A percentile compares a stretch with the other conserved stretches of the same genome.
Evolutionary conservation across 2,113 vertebrate species (phyloP).

Genomic region (Micromys minutus): DNA sequence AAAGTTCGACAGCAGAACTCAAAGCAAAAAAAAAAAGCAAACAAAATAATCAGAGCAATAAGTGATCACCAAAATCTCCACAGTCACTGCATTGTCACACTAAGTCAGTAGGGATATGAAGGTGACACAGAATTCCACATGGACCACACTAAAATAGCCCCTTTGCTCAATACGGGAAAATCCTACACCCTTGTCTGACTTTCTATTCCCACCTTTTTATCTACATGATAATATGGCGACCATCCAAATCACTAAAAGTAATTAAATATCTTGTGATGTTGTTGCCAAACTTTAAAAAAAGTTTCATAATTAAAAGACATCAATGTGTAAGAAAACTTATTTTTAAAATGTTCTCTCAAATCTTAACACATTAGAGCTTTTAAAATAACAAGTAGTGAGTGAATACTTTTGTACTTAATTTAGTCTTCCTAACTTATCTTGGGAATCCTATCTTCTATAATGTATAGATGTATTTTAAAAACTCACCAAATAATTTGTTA

Average conservation of each 20-base stretch:
- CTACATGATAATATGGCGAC: conserved; percentile 66
- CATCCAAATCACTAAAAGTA: conserved; percentile 67
- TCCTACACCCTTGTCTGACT: conserved; percentile 56
- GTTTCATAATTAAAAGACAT: conserved; percentile 52
- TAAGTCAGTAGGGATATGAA: conserved; percentile 67
- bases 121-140: conserved; percentile 34
- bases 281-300: conserved; percentile 57
- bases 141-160: conserved; percentile 61
- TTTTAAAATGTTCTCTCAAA: conserved; percentile 27
- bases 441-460: conserved; percentile 64
- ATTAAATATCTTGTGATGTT: conserved; percentile 49
- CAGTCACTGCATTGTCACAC: conserved; percentile 49
- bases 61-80: conserved; percentile 76
- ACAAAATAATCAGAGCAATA: conserved; percentile 64
- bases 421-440: neutral
- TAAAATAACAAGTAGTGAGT: conserved; percentile 15
- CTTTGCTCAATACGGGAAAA: conserved; percentile 4
- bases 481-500: conserved; percentile 55
- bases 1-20: conserved; percentile 52
- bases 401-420: neutral
- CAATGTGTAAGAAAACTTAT: conserved; percentile 27
- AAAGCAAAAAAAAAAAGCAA: conserved; percentile 42
- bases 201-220: conserved; percentile 56
- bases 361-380: conserved; percentile 50
- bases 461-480: conserved; percentile 60